A percentile compares a stretch with the other conserved stretches of the same genome.
phyloP scores from a whole-genome alignment of 2,113 vertebrate genomes.

The Pterocles gutturalis region DNA sequence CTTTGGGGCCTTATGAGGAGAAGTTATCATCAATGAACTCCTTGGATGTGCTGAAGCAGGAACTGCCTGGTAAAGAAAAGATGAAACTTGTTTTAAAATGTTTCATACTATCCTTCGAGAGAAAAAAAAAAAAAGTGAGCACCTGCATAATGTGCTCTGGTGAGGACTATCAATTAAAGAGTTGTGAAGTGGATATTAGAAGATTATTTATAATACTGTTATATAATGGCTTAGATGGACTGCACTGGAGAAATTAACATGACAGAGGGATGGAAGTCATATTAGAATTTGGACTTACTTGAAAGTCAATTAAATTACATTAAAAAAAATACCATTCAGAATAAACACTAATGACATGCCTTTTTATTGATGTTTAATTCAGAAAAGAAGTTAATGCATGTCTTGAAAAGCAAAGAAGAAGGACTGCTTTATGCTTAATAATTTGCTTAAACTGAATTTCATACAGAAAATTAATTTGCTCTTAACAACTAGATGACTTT shows the following conservation, averaged over 20 bases:
- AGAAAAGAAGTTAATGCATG: conserved; percentile 71
- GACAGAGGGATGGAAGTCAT: conserved; percentile 71
- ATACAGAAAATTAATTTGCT: conserved; percentile 78
- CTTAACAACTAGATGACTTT: conserved; percentile 53
- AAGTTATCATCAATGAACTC: background rate
- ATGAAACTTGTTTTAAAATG: conserved; percentile 46
- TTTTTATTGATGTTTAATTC: conserved; percentile 86
- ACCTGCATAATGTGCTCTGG: conserved; percentile 41
- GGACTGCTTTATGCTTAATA: conserved; percentile 72
- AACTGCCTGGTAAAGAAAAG: background rate
- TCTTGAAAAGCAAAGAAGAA: conserved; percentile 46
- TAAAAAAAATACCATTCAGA: conserved; percentile 72
- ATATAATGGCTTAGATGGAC: conserved; percentile 21
- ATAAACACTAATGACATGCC: conserved; percentile 78
- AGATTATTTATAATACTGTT: conserved; percentile 60
- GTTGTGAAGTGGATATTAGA: conserved; percentile 14
- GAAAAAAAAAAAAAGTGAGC: background rate
- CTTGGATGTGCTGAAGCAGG: background rate
- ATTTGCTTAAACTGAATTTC: conserved; percentile 81
- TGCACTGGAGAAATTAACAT: conserved; percentile 48
- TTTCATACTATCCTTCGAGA: conserved; percentile 47
- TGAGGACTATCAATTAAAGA: conserved; percentile 65
- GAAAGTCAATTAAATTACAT: conserved; percentile 70
- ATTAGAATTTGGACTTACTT: conserved; percentile 70
- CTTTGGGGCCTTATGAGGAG: background rate